phyloP scores from a whole-genome alignment of 1,140 invertebrate genomes.

The Cephus cinctus region DNA sequence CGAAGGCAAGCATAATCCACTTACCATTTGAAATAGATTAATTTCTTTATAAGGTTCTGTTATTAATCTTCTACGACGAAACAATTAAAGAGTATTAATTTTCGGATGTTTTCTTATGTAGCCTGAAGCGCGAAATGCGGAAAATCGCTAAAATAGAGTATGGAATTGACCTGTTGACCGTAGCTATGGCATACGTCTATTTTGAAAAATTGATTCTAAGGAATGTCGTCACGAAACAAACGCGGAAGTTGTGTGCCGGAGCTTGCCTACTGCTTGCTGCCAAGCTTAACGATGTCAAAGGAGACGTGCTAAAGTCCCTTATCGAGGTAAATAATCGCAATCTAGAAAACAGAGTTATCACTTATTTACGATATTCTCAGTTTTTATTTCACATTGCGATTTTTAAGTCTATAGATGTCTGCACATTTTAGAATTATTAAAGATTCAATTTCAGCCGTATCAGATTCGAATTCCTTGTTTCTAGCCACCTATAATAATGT shows the following conservation, averaged over 20 bases:
- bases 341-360: conserved; percentile 6
- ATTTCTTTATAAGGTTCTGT: not conserved
- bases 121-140: conserved; percentile 93
- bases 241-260: conserved; percentile 92
- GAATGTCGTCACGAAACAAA: conserved; percentile 92
- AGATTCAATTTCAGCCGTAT: too few species aligned
- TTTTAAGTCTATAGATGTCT: too few species aligned
- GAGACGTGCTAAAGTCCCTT: conserved; percentile 78
- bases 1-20: conserved; percentile 67
- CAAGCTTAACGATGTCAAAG: conserved; percentile 96
- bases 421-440: too few species aligned
- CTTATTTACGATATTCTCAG: conserved; percentile 8
- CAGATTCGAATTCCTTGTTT: too few species aligned
- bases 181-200: conserved; percentile 95
- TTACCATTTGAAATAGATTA: not conserved
- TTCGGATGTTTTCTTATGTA: conserved; percentile 58
- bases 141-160: conserved; percentile 89
- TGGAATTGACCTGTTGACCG: conserved; percentile 84
- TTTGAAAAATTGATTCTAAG: conserved; percentile 95
- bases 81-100: conserved; percentile 15
- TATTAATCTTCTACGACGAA: not conserved
- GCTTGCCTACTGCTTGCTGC: conserved; percentile 91
- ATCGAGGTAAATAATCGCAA: conserved; percentile 71
- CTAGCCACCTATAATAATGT: too few species aligned
- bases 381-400: too few species aligned